Conservation (phyloP, 2,113 vertebrate genomes). For the Desmodus rotundus region DNA sequence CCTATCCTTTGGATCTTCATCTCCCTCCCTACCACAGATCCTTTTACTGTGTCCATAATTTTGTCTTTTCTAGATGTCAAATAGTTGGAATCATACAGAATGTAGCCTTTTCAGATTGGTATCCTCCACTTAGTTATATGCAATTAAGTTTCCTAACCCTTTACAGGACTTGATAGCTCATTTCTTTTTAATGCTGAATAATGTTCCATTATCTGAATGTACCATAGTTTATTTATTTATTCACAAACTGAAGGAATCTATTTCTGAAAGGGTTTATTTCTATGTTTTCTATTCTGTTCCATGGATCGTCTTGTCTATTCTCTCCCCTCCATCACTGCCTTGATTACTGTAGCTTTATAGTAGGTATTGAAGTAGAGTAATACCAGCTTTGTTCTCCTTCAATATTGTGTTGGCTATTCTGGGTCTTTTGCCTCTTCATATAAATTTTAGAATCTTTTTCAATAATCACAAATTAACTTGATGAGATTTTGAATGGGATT, state of each 20-base stretch:
- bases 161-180: not conserved
- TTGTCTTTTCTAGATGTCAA: not conserved
- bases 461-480: not conserved
- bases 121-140: not conserved
- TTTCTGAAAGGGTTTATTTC: not conserved
- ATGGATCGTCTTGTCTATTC: not conserved
- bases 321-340: not conserved
- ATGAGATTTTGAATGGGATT: not conserved
- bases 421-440: not conserved
- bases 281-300: not conserved
- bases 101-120: not conserved
- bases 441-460: not conserved
- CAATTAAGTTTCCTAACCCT: not conserved
- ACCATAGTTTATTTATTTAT: not conserved
- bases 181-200: not conserved
- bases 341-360: not conserved
- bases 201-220: not conserved
- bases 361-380: not conserved
- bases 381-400: not conserved
- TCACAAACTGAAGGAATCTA: not conserved
- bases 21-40: too few species aligned
- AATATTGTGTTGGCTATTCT: not conserved
- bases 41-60: not conserved
- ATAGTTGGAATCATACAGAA: not conserved
- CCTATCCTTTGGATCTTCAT: not conserved